A percentile compares a stretch with the other conserved stretches of the same genome.
phyloP scores from a whole-genome alignment of 2,888 invertebrate genomes.

The Chloromyia formosa region DNA sequence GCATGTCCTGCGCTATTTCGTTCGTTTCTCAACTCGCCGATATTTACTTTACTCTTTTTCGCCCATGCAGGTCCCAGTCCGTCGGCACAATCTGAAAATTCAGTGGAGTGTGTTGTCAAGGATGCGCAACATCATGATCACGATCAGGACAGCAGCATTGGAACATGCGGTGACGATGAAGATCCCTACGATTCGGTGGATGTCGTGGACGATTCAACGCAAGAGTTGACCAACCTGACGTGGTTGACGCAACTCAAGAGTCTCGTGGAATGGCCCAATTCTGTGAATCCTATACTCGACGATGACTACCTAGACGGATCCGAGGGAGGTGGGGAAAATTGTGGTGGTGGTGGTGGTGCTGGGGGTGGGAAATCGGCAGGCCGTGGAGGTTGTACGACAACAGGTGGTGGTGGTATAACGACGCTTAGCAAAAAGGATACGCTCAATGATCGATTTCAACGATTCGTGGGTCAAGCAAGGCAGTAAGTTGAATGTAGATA shows the following conservation, averaged over 20 bases:
- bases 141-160: not conserved
- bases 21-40: too few species aligned
- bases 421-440: slow-evolving; percentile 55
- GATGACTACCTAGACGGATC: slow-evolving; percentile 49
- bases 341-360: slow-evolving; percentile 10
- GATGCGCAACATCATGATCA: slow-evolving; percentile 11
- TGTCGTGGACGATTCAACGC: slow-evolving; percentile 56
- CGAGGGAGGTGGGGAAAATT: not conserved
- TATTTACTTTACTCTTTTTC: not conserved
- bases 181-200: slow-evolving; percentile 21
- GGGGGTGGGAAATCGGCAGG: not conserved
- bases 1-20: too few species aligned
- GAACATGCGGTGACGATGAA: slow-evolving; percentile 17
- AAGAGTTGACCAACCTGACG: slow-evolving; percentile 60
- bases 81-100: slow-evolving; percentile 51
- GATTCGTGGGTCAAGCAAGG: slow-evolving; percentile 60
- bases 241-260: slow-evolving; percentile 62
- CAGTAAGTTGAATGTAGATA: slow-evolving; percentile 57
- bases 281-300: slow-evolving; percentile 53
- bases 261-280: slow-evolving; percentile 58
- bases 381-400: not conserved
- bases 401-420: not conserved
- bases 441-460: slow-evolving; percentile 59
- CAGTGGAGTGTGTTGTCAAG: slow-evolving; percentile 46
- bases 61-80: slow-evolving; percentile 53